A percentile compares a stretch with the other conserved stretches of the same genome.
Evolutionary conservation across 2,113 vertebrate species (phyloP).

Genomic region (Heteronetta atricapilla): DNA sequence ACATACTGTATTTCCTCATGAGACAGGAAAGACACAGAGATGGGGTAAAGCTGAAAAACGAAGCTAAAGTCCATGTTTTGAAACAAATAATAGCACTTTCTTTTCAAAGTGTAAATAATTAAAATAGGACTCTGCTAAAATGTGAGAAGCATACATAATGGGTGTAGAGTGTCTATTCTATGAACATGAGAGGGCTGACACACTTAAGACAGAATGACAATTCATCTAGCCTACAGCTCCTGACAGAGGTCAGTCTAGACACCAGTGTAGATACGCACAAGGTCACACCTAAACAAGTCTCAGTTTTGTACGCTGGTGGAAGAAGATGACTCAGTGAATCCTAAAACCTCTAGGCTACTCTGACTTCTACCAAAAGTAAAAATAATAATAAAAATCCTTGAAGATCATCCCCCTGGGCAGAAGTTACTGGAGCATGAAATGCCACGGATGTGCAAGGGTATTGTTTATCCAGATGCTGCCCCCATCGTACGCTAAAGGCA

Average conservation of each 20-base stretch:
- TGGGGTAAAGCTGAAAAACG: neutral
- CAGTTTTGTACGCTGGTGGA: neutral
- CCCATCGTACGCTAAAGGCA: neutral
- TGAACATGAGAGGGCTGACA: neutral
- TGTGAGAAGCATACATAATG: neutral
- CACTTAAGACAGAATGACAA: neutral
- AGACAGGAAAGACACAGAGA: neutral
- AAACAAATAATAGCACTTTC: neutral
- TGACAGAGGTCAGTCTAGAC: constrained; percentile 12
- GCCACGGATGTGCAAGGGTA: neutral
- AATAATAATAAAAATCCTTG: neutral
- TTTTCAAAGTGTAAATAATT: neutral
- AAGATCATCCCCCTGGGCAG: neutral
- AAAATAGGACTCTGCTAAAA: neutral
- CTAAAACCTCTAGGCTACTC: neutral
- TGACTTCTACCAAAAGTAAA: neutral
- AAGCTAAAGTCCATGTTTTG: neutral
- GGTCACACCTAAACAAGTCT: constrained; percentile 12
- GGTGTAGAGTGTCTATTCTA: neutral
- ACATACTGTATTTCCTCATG: neutral
- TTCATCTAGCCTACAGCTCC: neutral
- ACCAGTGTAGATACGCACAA: neutral
- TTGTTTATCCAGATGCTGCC: constrained; percentile 15
- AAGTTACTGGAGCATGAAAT: constrained; percentile 60
- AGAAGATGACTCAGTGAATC: constrained; percentile 27